phyloP scores from a whole-genome alignment of 2,113 vertebrate genomes.

The Oenanthe melanoleuca region DNA sequence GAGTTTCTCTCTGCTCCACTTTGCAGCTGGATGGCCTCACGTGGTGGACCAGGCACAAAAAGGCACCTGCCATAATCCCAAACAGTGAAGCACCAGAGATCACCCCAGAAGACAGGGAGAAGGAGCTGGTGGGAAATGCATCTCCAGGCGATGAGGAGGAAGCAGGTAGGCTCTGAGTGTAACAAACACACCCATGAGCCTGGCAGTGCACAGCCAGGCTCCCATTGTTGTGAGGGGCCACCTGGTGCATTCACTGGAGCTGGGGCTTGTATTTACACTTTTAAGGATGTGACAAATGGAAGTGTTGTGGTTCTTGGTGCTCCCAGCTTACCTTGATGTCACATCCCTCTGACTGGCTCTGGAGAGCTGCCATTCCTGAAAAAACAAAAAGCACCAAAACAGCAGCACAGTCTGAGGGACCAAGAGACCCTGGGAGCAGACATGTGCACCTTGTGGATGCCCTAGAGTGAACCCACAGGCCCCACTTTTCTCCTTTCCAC shows the following conservation, averaged over 20 bases:
- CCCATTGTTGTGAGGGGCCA: background rate
- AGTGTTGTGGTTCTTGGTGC: background rate
- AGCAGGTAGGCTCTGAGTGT: background rate
- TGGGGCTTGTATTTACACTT: background rate
- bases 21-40: constrained; percentile 83
- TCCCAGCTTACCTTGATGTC: background rate
- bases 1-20: background rate
- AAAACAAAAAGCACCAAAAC: background rate
- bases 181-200: fast-evolving
- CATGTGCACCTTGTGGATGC: background rate
- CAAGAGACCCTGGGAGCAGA: background rate
- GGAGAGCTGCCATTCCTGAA: background rate
- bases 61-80: constrained; percentile 50
- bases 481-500: background rate
- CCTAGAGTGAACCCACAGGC: background rate
- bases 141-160: background rate
- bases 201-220: background rate
- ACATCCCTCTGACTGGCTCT: background rate
- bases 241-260: background rate
- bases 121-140: fast-evolving
- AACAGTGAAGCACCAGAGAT: background rate
- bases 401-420: background rate
- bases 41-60: constrained; percentile 87
- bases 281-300: background rate
- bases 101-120: background rate